Base-by-base conservation (phyloP, 2,888 invertebrate species). In the Stenodema calcarata region DNA sequence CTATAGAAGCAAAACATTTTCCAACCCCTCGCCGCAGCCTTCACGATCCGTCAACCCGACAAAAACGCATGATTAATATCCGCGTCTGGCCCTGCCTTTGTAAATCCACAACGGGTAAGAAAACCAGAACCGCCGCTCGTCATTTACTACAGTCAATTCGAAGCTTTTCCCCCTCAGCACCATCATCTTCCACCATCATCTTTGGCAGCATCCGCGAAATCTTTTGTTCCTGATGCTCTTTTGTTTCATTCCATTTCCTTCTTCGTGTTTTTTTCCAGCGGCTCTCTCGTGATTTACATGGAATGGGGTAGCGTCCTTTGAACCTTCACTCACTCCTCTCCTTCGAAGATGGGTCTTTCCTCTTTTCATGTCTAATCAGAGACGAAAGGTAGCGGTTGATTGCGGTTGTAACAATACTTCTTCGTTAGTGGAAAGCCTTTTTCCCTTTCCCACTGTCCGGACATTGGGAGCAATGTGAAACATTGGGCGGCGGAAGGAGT, bases 331-430 rank as follows among this genome's bases (percentile, higher is more conserved):
- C 7, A 14, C 18, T 7, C 73, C 35, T n/a, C 30, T 30, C 35
- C 35, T 9, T 2, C 35, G 30, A 28, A n/a, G 12, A 12, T 47
- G 47, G 16, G 47, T 14, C 47, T 12, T 47, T 12, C 7, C 47
- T 75, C 80, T 82, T 69, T 82, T 82, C 35, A 35, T 69, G 82
- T 82, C 82, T 82, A 82, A 82, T 82, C 82, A 82, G 69, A 82
- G 82, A 6, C 82, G 69, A 82, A 82, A 82, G 82, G 82, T 82
- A 62, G 44, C 44, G 44, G 82, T 82, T 82, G 82, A 82, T 82
- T 82, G 82, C 82, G 69, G 82, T 80, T 41, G 69, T 69, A 82
- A 82, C 82, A 82, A 82, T 82, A 69, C 69, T 41, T 69, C 69
- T 82, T 82, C 82, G 82, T 82, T 82, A 82, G 42, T 14, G 54